Evolutionary conservation across 35 echinoderm and acorn worm genomes (phyloP).

Genomic region (Anneissia japonica): DNA sequence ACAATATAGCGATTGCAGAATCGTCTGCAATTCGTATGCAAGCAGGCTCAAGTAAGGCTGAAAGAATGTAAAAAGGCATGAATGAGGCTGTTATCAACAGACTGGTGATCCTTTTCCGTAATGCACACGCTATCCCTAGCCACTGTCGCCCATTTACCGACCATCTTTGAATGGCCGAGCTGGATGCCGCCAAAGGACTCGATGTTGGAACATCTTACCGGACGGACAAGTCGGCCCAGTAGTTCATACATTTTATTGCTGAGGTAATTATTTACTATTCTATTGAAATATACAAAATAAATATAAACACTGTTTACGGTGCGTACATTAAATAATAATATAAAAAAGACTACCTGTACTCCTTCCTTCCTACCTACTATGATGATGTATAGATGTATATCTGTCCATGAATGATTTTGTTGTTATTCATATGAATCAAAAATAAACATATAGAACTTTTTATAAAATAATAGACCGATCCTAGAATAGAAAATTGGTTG

Average conservation of each 20-base stretch:
- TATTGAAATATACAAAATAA: background rate
- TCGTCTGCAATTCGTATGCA: background rate
- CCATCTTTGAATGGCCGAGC: background rate
- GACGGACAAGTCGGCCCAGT: background rate
- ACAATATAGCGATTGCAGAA: background rate
- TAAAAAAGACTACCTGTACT: too few relatives aligned
- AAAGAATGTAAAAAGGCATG: background rate
- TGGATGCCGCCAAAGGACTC: constrained; percentile 4
- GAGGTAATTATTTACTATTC: background rate
- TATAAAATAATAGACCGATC: too few relatives aligned
- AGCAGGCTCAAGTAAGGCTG: background rate
- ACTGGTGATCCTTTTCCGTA: background rate
- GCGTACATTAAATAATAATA: too few relatives aligned
- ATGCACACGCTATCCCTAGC: background rate
- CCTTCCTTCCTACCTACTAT: too few relatives aligned
- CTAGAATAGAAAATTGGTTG: too few relatives aligned
- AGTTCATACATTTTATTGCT: constrained; percentile 2
- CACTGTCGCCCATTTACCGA: background rate
- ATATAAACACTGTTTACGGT: too few relatives aligned
- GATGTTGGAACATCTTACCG: background rate
- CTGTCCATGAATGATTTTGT: too few relatives aligned
- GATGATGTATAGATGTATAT: too few relatives aligned
- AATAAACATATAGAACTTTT: too few relatives aligned
- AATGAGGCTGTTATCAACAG: background rate
- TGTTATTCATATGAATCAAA: too few relatives aligned